Conservation (phyloP, 2,797 vertebrate species). For the Chelonia mydas region DNA sequence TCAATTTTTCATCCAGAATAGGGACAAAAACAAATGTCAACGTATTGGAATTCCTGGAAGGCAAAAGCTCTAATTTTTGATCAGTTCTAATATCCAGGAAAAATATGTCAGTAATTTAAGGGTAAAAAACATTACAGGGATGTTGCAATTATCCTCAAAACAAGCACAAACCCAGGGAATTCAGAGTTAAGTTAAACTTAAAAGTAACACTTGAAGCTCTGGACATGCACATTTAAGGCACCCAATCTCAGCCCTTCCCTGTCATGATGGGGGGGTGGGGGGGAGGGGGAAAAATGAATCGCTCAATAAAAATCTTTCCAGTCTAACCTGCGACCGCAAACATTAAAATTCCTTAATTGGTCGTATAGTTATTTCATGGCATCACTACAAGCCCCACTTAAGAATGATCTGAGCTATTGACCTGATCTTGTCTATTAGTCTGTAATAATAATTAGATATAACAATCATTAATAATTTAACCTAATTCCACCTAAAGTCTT, state of each 20-base stretch:
- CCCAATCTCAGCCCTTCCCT: neutral
- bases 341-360: accelerated
- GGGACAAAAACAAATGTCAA: neutral
- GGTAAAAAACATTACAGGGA: neutral
- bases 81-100: neutral
- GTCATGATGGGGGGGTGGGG: accelerated
- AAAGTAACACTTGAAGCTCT: neutral
- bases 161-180: neutral
- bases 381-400: neutral
- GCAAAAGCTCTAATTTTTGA: neutral
- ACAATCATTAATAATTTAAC: neutral
- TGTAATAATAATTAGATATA: neutral
- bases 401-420: neutral
- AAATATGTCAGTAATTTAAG: neutral
- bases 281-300: neutral
- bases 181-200: neutral
- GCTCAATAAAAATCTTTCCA: neutral
- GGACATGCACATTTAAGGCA: neutral
- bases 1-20: neutral
- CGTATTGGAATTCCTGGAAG: neutral
- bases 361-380: neutral
- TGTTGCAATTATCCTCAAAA: neutral
- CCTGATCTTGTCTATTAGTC: accelerated
- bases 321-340: neutral
- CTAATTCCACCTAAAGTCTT: neutral